These are phyloP conservation scores for Cirrhinus molitorella DNA, from an alignment of 2,797 vertebrate genomes.

Conservation along the genomic window DNA sequence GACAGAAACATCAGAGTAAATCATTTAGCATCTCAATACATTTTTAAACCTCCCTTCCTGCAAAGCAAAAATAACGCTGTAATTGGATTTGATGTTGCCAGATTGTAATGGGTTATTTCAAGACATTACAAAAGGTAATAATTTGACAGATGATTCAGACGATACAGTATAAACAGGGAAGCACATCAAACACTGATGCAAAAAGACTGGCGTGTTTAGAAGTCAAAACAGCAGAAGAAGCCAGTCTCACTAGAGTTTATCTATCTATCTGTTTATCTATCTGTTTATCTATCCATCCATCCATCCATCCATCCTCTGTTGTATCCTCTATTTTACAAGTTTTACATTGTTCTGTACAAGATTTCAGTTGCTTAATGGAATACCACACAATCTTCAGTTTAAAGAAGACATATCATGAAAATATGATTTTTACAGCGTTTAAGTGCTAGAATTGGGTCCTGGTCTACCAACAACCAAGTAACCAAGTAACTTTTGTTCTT, in stretches of 20 bases:
- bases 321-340: no score
- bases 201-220: constrained; percentile 49
- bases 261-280: no score
- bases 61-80: constrained; percentile 71
- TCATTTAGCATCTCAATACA: constrained; percentile 73
- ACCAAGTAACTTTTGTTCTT: no score
- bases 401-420: no score
- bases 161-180: constrained; percentile 75
- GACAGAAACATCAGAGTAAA: constrained; percentile 70
- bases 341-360: not conserved
- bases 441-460: no score
- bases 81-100: constrained; percentile 77
- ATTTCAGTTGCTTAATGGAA: not conserved
- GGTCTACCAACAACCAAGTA: no score
- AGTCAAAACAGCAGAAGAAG: not conserved
- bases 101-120: constrained; percentile 72
- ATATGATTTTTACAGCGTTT: no score
- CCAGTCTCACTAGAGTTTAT: constrained; percentile 2
- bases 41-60: constrained; percentile 75
- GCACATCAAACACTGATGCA: constrained; percentile 79
- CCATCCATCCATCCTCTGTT: no score
- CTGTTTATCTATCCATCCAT: no score
- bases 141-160: constrained; percentile 75
- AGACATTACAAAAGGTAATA: constrained; percentile 73
- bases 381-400: not conserved